Evolutionary conservation across 2,113 vertebrate genomes (phyloP), one percentile per base, ranked within the genome.

Genomic region (Anolis carolinensis): DNA sequence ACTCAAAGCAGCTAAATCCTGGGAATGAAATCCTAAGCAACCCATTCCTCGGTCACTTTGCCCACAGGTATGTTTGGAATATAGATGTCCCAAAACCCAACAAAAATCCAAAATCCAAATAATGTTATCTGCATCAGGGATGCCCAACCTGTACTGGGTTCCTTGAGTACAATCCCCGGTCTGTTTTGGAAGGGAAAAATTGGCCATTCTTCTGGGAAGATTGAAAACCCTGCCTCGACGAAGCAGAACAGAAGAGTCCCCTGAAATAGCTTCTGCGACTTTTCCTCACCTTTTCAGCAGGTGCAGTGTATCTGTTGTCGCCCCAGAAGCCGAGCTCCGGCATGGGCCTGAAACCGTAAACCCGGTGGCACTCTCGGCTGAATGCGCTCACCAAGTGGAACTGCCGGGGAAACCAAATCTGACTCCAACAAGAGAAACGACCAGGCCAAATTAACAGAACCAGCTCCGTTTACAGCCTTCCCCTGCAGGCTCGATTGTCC

Each of bases 361-460:
- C 88, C n/a, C 44, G 73, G 86, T 92, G 82, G 92, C 90, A 91
- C 93, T 93, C 90, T 88, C 89, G 93, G 95, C 95, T 96, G 95
- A 96, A 84, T 95, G 92, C 95, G 92, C 93, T 95, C 93, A 93
- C 89, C 89, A 93, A 94, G 87, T 89, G 81, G 93, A 95, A 93
- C 94, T 93, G 79, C 94, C 44, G 1, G 87, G 78, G 94, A 95
- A 96, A 95, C 93, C 87, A 87, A 96, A 94, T 95, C 93, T 90
- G 93, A 89, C 44, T 59, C 94, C 92, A 95, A 94, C 94, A 95
- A 93, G 94, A 94, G 92, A 93, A 94, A 90, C 87, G 92, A 94
- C 90, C 88, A 86, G 89, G 86, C 93, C 94, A 94, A 93, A 95
- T 96, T 96, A 95, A 96, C 94, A 94, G 93, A 93, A 95, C 87